These are phyloP conservation scores for Achlya flavicornis DNA, from an alignment of 2,888 invertebrate genomes.

Conservation along the genomic window DNA sequence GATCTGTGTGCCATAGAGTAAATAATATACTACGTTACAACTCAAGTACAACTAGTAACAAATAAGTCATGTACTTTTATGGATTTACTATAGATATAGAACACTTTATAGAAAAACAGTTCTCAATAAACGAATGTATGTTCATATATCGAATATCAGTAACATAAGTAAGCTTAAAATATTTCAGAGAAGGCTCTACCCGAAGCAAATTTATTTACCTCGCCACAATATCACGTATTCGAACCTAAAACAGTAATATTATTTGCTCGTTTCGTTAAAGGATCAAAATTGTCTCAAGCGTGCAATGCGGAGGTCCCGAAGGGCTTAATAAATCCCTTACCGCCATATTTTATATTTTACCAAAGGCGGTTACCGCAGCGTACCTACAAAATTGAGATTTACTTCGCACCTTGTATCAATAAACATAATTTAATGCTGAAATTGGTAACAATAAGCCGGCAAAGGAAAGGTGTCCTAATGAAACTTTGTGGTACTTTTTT, in stretches of 20 bases:
- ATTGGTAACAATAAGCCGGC: conserved; percentile 32
- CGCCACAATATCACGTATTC: background rate
- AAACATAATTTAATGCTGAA: conserved; percentile 44
- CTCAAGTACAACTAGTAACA: no score
- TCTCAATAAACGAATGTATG: no score
- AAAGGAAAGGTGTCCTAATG: conserved; percentile 28
- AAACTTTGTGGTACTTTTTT: conserved; percentile 34
- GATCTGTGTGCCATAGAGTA: no score
- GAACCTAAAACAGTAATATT: background rate
- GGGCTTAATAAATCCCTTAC: conserved; percentile 34
- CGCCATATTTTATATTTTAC: conserved; percentile 57
- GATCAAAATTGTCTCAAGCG: conserved; percentile 10
- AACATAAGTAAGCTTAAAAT: no score
- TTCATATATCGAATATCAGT: no score
- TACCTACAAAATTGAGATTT: conserved; percentile 58
- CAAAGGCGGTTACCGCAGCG: conserved; percentile 40
- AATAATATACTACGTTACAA: no score
- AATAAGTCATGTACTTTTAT: no score
- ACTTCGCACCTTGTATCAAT: conserved; percentile 47
- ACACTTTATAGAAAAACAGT: no score
- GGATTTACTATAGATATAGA: no score
- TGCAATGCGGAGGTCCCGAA: conserved; percentile 1
- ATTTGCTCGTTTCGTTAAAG: background rate
- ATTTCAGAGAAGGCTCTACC: background rate
- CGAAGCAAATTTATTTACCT: background rate